Percentiles rank a stretch among this genome's conserved stretches.
phyloP scores from a whole-genome alignment of 2,797 vertebrate species.

The Anguilla marmorata region DNA sequence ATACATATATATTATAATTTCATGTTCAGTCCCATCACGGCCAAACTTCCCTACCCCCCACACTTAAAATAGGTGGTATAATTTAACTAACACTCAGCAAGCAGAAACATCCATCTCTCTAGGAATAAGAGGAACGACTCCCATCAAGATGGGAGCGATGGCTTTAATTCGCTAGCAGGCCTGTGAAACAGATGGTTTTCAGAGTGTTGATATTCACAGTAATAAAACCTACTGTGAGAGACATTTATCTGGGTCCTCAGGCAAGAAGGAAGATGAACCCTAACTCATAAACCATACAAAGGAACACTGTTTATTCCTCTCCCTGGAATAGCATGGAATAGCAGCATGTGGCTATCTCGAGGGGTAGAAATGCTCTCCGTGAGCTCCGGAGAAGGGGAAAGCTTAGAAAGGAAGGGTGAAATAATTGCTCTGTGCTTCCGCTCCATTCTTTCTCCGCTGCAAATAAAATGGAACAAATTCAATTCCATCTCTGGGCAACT shows the following conservation, averaged over 20 bases:
- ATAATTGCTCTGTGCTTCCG: not conserved
- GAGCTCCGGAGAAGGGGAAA: not conserved
- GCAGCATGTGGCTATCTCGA: not conserved
- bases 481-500: not conserved
- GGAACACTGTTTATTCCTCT: conserved; percentile 17
- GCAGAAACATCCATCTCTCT: conserved; percentile 56
- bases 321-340: not conserved
- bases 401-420: not conserved
- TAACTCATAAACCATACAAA: conserved; percentile 42
- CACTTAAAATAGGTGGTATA: conserved; percentile 50
- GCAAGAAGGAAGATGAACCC: conserved; percentile 24
- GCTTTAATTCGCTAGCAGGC: conserved; percentile 63
- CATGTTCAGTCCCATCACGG: conserved; percentile 41
- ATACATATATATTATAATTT: conserved; percentile 31
- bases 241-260: conserved; percentile 43
- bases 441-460: conserved; percentile 29
- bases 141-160: conserved; percentile 58
- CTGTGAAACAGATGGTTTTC: conserved; percentile 48
- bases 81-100: conserved; percentile 55
- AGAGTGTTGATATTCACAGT: conserved; percentile 57
- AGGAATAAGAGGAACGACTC: conserved; percentile 59
- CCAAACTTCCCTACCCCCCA: conserved; percentile 9
- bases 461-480: conserved; percentile 26
- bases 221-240: conserved; percentile 44
- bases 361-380: conserved; percentile 5